Evolutionary conservation across 2,113 vertebrate genomes (phyloP), one percentile per base, ranked within the genome.

Genomic region (Ammodytes dubius): DNA sequence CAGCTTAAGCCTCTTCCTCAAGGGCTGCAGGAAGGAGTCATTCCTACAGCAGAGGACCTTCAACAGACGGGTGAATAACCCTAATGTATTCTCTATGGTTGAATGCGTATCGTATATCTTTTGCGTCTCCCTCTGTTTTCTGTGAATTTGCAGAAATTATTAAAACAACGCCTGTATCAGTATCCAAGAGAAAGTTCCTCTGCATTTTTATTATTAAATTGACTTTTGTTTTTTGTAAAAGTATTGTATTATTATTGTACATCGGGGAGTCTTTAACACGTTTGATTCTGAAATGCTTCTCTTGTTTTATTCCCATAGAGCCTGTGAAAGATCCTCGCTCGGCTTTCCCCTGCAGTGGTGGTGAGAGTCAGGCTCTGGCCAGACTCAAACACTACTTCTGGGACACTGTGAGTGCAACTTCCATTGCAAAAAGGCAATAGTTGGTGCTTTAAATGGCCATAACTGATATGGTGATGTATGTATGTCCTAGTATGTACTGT

Each of bases 351-450:
- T 96, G 94, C 73, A 88, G 79, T 1, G 96, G 96, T 53, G 96
- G 96, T 76, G 96, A 97, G 85, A 96, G 87, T 58, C 94, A 95
- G n/a, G 96, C 94, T 69, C 88, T 96, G 67, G 92, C 86, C 83
- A 92, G 96, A 73, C 85, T 96, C 19, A 92, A 96, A 42, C 95
- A 96, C 91, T 97, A 96, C 79, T 96, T 96, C 14, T 97, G 96
- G 96, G 96, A 96, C 53, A 96, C 92, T 50, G 96, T 97, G 90
- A 93, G 92, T 79, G 4, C 13, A 74, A 13, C 9, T 8, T 17
- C 3, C 0, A 35, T 39, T 40, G 42, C 6, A 47, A 40, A 43
- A 8, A 7, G 15, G 37, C 13, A 19, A 27, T 56, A 61, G 4
- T 12, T 15, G 9, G 10, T 70, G 7, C 19, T 65, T 7, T 19